Evolutionary conservation across 2,797 vertebrate genomes (phyloP).

Genomic region (Prionace glauca): DNA sequence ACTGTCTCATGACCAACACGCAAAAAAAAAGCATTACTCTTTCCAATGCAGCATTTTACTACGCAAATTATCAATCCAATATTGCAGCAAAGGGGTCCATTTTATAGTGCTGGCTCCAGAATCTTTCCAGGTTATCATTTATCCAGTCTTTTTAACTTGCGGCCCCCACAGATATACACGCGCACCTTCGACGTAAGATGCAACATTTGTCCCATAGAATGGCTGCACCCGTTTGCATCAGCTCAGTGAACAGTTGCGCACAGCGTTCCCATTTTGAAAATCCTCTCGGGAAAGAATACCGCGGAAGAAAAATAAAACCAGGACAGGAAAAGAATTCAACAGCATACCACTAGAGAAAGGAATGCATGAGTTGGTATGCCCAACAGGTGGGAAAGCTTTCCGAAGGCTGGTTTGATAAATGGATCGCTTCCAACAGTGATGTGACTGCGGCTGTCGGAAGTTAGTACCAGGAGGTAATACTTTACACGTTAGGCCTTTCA

Average conservation of each 20-base stretch:
- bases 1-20: background rate
- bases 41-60: background rate
- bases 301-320: background rate
- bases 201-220: background rate
- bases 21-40: background rate
- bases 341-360: background rate
- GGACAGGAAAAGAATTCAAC: background rate
- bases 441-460: background rate
- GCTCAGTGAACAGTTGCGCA: background rate
- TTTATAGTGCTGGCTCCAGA: background rate
- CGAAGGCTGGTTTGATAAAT: background rate
- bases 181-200: background rate
- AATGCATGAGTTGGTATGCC: background rate
- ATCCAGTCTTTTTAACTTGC: too few species aligned
- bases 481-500: background rate
- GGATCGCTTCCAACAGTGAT: constrained; percentile 15
- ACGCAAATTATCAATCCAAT: background rate
- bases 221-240: background rate
- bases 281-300: background rate
- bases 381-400: constrained; percentile 6
- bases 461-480: background rate
- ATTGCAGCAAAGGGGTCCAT: background rate
- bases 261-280: background rate
- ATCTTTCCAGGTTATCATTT: background rate
- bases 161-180: background rate